Evolutionary conservation across 2,888 invertebrate genomes (phyloP).

Genomic region (Gortyna flavago): DNA sequence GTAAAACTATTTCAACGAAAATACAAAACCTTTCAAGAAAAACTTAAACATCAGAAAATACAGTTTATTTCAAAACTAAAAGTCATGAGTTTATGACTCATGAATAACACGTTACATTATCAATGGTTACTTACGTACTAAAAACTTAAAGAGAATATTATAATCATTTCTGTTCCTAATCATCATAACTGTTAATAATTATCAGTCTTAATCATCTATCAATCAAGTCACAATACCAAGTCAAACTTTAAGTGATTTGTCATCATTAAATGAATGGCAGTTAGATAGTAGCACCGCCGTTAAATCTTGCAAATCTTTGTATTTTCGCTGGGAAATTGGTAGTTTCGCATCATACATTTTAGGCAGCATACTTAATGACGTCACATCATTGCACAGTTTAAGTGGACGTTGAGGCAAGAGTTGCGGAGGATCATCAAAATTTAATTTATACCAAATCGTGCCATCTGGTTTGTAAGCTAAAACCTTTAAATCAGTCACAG

Average conservation of each 20-base stretch:
- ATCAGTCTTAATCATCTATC: slow-evolving; percentile 6
- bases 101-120: slow-evolving; percentile 13
- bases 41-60: slow-evolving; percentile 15
- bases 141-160: slow-evolving; percentile 9
- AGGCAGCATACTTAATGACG: slow-evolving; percentile 22
- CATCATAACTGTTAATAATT: slow-evolving; percentile 9
- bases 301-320: slow-evolving; percentile 39
- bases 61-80: slow-evolving; percentile 14
- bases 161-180: slow-evolving; percentile 9
- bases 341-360: slow-evolving; percentile 35
- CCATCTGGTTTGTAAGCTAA: slow-evolving; percentile 26
- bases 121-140: slow-evolving; percentile 11
- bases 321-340: slow-evolving; percentile 39
- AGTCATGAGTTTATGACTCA: slow-evolving; percentile 16
- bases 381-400: slow-evolving; percentile 35
- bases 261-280: slow-evolving; percentile 43
- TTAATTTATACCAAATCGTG: slow-evolving; percentile 18
- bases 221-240: slow-evolving; percentile 1
- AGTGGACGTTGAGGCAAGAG: slow-evolving; percentile 37
- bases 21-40: slow-evolving; percentile 16
- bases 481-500: slow-evolving; percentile 26
- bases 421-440: slow-evolving; percentile 28
- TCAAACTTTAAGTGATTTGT: slow-evolving; percentile 22
- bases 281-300: slow-evolving; percentile 32
- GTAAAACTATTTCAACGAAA: slow-evolving; percentile 12